Evolutionary conservation across 2,113 vertebrate species (phyloP).

Genomic region (Pantherophis guttatus): DNA sequence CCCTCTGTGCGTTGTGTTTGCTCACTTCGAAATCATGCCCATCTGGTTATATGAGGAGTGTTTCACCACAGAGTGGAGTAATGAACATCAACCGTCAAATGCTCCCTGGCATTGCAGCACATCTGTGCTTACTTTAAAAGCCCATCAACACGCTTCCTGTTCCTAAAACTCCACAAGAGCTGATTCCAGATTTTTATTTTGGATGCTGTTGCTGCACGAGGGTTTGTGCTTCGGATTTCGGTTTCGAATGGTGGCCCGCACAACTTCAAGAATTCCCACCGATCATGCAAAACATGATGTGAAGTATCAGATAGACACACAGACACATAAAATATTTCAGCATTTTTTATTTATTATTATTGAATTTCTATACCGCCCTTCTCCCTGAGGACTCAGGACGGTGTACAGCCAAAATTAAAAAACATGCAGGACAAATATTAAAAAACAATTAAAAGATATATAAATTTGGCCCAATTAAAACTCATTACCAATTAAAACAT

Average conservation of each 20-base stretch:
- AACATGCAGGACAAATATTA: too few species aligned
- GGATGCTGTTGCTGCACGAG: not conserved
- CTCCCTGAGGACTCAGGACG: too few species aligned
- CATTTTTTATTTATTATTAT: too few species aligned
- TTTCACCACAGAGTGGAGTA: too few species aligned
- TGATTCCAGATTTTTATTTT: not conserved
- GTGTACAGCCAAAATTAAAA: too few species aligned
- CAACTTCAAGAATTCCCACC: not conserved
- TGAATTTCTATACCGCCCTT: too few species aligned
- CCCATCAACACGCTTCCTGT: not conserved
- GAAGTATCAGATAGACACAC: not conserved
- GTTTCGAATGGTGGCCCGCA: not conserved
- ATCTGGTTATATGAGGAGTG: not conserved
- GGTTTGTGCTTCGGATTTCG: not conserved
- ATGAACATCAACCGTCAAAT: not conserved
- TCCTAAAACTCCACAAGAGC: not conserved
- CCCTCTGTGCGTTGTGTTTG: not conserved
- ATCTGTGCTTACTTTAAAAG: not conserved
- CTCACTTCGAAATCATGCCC: not conserved
- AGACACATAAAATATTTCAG: not conserved
- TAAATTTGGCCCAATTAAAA: too few species aligned
- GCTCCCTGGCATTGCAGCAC: not conserved
- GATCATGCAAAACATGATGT: not conserved
- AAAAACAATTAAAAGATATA: too few species aligned
- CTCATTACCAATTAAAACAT: too few species aligned